These are phyloP conservation scores for Sarcophaga subvicina DNA, from an alignment of 2,888 invertebrate species.

Conservation along the genomic window DNA sequence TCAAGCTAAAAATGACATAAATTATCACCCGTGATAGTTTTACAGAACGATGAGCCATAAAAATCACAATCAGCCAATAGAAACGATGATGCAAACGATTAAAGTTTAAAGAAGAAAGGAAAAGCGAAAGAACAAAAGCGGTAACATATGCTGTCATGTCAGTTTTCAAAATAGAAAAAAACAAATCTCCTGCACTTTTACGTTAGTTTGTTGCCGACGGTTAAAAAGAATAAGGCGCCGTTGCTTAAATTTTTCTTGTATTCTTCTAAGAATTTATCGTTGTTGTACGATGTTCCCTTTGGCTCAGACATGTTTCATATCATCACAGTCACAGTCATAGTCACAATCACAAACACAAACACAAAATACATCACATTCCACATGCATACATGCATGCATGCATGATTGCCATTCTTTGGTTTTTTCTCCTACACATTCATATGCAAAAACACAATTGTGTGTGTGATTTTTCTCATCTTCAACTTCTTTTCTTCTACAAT, in stretches of 20 bases:
- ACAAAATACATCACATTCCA: constrained; percentile 42
- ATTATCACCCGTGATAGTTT: constrained; percentile 1
- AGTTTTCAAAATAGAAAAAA: not conserved
- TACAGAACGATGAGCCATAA: not conserved
- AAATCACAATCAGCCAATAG: not conserved
- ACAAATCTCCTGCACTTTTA: not conserved
- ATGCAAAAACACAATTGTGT: not conserved
- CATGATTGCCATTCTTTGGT: not conserved
- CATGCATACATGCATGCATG: constrained; percentile 7
- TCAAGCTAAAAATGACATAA: constrained; percentile 13
- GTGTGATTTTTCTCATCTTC: no score
- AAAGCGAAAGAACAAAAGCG: no score
- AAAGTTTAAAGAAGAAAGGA: constrained; percentile 19
- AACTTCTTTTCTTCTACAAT: no score
- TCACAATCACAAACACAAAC: no score
- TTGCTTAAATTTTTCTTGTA: constrained; percentile 32
- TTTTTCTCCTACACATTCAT: constrained; percentile 35
- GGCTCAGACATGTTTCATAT: constrained; percentile 36
- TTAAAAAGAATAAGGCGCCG: constrained; percentile 41
- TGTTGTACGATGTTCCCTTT: not conserved
- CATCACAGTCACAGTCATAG: constrained; percentile 13
- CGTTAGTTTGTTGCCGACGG: not conserved
- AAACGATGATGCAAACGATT: constrained; percentile 37
- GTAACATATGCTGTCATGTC: constrained; percentile 52
- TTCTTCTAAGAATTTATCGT: not conserved